These are phyloP conservation scores for Chrysina gloriosa DNA, from an alignment of 2,888 invertebrate species.

Conservation along the genomic window DNA sequence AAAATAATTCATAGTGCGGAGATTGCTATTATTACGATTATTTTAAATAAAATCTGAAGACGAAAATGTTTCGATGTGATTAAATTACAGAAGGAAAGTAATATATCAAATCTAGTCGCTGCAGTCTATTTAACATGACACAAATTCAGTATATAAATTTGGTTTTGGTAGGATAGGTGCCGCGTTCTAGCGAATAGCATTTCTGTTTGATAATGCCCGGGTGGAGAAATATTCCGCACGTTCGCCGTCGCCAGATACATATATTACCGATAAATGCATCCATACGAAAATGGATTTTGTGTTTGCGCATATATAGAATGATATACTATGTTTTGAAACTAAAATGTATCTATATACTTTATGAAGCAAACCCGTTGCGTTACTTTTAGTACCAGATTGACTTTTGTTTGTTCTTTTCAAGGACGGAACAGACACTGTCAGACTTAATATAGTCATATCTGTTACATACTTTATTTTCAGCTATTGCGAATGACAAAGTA, in stretches of 20 bases:
- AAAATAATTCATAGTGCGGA: too few relatives aligned
- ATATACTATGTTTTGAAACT: not conserved
- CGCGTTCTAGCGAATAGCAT: not conserved
- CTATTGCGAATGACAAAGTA: too few relatives aligned
- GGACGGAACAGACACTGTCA: too few relatives aligned
- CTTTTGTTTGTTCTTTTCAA: too few relatives aligned
- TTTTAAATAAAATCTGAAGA: too few relatives aligned
- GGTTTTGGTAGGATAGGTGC: not conserved
- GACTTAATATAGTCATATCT: too few relatives aligned
- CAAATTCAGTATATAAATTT: not conserved
- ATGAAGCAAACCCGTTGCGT: not conserved
- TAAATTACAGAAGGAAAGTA: too few relatives aligned
- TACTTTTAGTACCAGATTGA: not conserved
- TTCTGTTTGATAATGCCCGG: not conserved
- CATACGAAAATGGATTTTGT: constrained; percentile 2
- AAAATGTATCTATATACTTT: not conserved
- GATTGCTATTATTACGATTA: too few relatives aligned
- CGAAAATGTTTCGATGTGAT: too few relatives aligned
- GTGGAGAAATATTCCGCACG: not conserved
- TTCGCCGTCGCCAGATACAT: not conserved
- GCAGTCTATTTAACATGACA: not conserved
- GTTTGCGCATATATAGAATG: not conserved
- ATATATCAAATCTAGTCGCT: too few relatives aligned
- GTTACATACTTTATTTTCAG: too few relatives aligned
- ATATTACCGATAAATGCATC: not conserved